Evolutionary conservation across 2,113 vertebrate species (phyloP), one percentile per base, ranked within the genome.

Genomic region (Phrynocephalus versicolor): DNA sequence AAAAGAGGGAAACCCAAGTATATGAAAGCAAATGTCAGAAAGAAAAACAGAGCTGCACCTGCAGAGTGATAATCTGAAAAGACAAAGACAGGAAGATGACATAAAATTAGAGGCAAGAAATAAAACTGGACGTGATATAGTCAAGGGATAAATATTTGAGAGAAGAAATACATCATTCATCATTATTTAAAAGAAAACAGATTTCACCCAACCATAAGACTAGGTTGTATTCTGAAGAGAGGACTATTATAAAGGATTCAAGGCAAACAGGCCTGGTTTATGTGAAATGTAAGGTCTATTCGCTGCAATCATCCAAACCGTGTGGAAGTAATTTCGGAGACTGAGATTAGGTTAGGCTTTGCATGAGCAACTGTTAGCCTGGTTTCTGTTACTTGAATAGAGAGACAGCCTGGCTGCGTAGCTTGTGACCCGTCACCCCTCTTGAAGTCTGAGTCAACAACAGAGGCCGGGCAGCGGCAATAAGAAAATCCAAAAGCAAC

Each of bases 401-500:
- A 89, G 92, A 92, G 89, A 92, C 92, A 91, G 64, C 87, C 23
- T 74, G 86, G 76, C 87, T 84, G 81, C 89, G 79, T 83, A 89
- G 89, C 90, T 91, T 92, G 92, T 94, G 91, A 89, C 87, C 92
- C 90, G 93, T 94, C 93, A 93, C 93, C 90, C 91, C 88, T 88
- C 87, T 84, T 88, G 71, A 81, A 73, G 90, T 92, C 89, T 87
- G 87, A 92, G 90, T 88, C 90, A 92, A 83, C 84, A 93, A 93
- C 82, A 84, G 81, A 62, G 89, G 90, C 81, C n/a, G 62, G 70
- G 89, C 77, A 45, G 90, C 27, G 86, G 85, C 87, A 93, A 88
- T 85, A 90, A 93, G 85, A 79, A 83, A 91, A 87, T 88, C 90
- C 23, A 93, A 94, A 94, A 91, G 83, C 89, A 94, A 33, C 45